Evolutionary conservation across 2,888 invertebrate species (phyloP), one percentile per base, ranked within the genome.

Genomic region (Cepaea hortensis): DNA sequence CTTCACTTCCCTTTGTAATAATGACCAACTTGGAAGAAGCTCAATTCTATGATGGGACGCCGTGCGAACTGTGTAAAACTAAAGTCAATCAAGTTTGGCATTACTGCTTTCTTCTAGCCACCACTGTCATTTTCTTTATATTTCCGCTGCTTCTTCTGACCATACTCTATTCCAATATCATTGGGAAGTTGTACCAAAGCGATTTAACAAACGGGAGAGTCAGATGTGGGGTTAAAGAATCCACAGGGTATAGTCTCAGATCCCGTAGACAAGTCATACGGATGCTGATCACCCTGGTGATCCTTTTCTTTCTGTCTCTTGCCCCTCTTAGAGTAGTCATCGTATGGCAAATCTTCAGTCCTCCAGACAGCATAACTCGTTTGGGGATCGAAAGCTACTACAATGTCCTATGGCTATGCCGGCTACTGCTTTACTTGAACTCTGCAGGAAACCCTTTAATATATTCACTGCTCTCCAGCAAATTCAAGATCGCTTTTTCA

Each of bases 381-480:
- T 95, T 97, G 92, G 97, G 97, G 86, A 95, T 97, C 92, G 97
- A 98, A 91, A 96, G 96, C 86, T 98, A 97, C 95, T 97, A 97
- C 95, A 97, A 96, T 94, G 95, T 98, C 88, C 95, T 98, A 89
- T 97, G 97, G 95, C 97, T 98, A 95, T 97, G 97, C 93, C 96
- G 98, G 90, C 88, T 91, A 15, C 90, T 98, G 97, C 95, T 97
- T 90, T 98, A 98, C 95, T 96, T 98, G 84, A 98, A 98, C 95
- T 98, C 98, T 81, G 98, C 98, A 13, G 96, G 98, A 84, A 98
- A 98, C 95, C 98, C 98, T n/a, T 97, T 98, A 92, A 95, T 98
- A 83, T 98, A 98, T 95, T 98, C 97, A 94, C 96, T 98, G 85
- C 97, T 98, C 96, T 98, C 97, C 87, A 97, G 97, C 2, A 98